These are phyloP conservation scores for Progne subis DNA, from an alignment of 2,113 vertebrate species.

Conservation along the genomic window DNA sequence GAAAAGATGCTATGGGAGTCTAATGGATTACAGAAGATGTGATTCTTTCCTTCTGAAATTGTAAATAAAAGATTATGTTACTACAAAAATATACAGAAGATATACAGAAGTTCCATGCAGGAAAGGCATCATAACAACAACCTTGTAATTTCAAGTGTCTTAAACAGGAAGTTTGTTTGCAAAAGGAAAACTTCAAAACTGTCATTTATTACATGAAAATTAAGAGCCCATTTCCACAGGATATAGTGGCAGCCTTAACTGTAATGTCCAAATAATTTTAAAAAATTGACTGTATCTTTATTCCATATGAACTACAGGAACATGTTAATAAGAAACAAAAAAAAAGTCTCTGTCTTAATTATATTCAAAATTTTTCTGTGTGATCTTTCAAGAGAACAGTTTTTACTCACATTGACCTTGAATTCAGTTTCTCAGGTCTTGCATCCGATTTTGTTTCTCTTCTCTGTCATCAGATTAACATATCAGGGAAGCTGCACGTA, in stretches of 20 bases:
- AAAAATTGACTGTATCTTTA: rapidly evolving
- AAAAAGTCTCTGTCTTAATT: neutral
- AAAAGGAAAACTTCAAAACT: neutral
- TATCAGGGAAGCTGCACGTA: neutral
- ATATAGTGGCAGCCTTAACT: neutral
- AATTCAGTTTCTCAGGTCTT: neutral
- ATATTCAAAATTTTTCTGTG: neutral
- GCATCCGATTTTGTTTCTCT: neutral
- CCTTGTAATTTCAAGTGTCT: neutral
- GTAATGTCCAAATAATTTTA: neutral
- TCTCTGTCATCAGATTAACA: neutral
- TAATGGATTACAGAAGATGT: neutral
- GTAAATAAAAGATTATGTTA: neutral
- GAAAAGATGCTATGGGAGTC: neutral
- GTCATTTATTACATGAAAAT: neutral
- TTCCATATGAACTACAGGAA: neutral
- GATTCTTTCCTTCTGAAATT: neutral
- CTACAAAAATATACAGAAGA: neutral
- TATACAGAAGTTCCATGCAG: neutral
- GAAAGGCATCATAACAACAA: neutral
- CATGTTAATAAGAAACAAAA: neutral
- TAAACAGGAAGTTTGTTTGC: neutral
- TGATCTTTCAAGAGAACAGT: neutral
- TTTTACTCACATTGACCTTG: neutral
- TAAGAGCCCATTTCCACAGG: neutral